A percentile compares a stretch with the other conserved stretches of the same genome.
Conservation (phyloP, 2,888 invertebrate species). For the Drosophila sordidapex region DNA sequence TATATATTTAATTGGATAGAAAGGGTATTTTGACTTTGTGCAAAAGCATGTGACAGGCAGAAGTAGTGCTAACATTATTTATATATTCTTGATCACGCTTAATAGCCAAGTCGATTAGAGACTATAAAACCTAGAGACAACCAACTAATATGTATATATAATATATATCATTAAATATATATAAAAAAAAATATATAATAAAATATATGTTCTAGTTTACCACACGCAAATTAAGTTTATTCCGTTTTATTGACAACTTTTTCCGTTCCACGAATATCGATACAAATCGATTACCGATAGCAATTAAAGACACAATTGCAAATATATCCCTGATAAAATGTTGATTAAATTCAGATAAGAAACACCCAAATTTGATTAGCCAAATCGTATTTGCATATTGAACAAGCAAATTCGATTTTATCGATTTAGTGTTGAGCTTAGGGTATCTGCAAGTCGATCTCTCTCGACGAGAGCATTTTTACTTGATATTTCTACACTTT, state of each 20-base stretch:
- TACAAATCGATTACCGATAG: neutral
- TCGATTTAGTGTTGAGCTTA: neutral
- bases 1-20: neutral
- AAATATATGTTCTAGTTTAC: no score
- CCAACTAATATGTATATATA: no score
- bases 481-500: neutral
- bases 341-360: neutral
- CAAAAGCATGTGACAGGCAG: neutral
- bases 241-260: neutral
- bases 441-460: neutral
- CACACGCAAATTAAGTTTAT: neutral
- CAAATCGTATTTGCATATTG: neutral
- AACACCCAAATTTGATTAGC: accelerated
- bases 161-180: no score
- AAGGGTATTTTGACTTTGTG: neutral
- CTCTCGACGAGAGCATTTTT: neutral
- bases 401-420: neutral
- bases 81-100: neutral
- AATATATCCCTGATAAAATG: neutral
- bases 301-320: neutral
- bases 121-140: neutral
- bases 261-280: neutral
- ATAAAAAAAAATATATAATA: no score
- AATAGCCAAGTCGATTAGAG: neutral
- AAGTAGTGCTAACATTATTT: neutral